Conservation (phyloP, 2,888 invertebrate species). For the Oligia strigilis region DNA sequence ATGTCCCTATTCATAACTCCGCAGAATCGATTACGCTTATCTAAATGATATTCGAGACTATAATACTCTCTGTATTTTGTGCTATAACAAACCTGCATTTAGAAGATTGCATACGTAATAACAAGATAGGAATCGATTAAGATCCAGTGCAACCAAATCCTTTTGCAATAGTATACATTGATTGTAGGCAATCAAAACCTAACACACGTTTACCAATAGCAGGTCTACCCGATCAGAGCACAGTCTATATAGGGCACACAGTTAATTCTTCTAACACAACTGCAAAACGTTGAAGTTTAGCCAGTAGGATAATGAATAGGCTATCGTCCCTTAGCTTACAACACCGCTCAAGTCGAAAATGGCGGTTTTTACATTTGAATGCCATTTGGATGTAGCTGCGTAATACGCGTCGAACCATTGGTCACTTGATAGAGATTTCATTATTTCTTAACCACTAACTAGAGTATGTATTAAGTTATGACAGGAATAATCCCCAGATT, state of each 20-base stretch:
- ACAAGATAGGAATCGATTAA: constrained; percentile 36
- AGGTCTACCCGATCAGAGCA: constrained; percentile 1
- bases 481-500: too few species aligned
- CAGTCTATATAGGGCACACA: constrained; percentile 11
- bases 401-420: too few species aligned
- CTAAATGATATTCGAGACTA: constrained; percentile 38
- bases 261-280: constrained; percentile 17
- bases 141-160: constrained; percentile 42
- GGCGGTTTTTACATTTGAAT: too few species aligned
- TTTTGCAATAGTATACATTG: constrained; percentile 23
- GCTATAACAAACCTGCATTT: constrained; percentile 45
- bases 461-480: too few species aligned
- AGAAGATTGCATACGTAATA: constrained; percentile 50
- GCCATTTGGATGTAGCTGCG: too few species aligned
- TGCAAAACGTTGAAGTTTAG: constrained; percentile 15
- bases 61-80: too few species aligned
- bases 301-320: constrained; percentile 24
- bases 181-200: constrained; percentile 20
- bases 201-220: constrained; percentile 2
- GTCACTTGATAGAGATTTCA: too few species aligned
- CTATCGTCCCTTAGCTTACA: too few species aligned
- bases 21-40: constrained; percentile 51
- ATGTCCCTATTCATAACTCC: constrained; percentile 36
- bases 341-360: too few species aligned
- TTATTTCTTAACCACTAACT: too few species aligned